Evolutionary conservation across 2,113 vertebrate species (phyloP), one percentile per base, ranked within the genome.

Genomic region (Oncorhynchus keta): DNA sequence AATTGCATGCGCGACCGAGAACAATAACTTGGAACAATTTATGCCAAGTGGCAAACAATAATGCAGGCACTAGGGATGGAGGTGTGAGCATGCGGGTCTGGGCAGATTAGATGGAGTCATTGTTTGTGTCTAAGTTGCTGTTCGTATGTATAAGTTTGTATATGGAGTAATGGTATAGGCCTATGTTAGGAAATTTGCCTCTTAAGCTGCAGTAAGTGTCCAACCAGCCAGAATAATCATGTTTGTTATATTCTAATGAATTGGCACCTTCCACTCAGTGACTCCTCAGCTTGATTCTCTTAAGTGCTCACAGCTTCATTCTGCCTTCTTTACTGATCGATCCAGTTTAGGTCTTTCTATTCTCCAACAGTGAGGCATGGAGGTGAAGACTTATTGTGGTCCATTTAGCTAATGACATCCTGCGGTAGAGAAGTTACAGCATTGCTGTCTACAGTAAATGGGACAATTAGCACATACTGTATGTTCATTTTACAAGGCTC

Each of bases 371-470:
- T 85, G 85, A 89, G 83, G 78, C 91, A 91, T 93, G 91, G 92
- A 84, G 79, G 88, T 81, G 88, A 90, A 85, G 79, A 85, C 88
- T 93, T 91, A 84, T 91, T 94, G 88, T 89, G 91, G 92, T 94
- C 91, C 89, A 93, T 93, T 94, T 95, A 90, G 90, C 92, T 92
- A 94, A 94, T 87, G 89, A 91, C 87, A 79, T 86, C 88, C 85
- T 77, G 76, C 78, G 80, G 77, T 85, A 88, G 81, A 70, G 70
- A 82, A 85, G 93, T 89, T 91, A 93, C 93, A 89, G 89, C 85
- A 89, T 87, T 84, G 86, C 87, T 69, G 59, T 66, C 73, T 78
- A 74, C 75, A 70, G 32, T 83, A 84, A 81, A 76, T 70, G 49
- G 65, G 69, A 66, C 68, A 66, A 79, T 81, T 73, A 80, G 77